phyloP scores from a whole-genome alignment of 1,140 invertebrate genomes.

The Hycleus cichorii region DNA sequence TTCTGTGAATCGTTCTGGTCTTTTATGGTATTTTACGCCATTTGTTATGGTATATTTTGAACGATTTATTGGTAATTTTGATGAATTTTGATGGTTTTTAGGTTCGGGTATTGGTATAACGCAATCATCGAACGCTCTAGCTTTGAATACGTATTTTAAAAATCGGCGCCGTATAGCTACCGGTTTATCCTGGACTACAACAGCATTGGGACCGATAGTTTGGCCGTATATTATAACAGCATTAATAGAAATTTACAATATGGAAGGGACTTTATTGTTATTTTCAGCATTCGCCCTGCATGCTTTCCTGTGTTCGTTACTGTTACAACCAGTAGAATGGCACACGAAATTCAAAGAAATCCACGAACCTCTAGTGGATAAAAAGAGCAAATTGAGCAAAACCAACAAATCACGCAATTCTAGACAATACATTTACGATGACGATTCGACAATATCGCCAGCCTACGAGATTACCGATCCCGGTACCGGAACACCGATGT shows the following conservation, averaged over 20 bases:
- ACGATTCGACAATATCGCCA: constrained; percentile 50
- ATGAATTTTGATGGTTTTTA: constrained; percentile 26
- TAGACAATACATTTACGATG: constrained; percentile 60
- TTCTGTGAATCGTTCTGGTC: constrained; percentile 51
- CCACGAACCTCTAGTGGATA: constrained; percentile 18
- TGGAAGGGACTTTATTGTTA: constrained; percentile 41
- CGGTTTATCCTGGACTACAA: constrained; percentile 42
- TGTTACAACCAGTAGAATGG: constrained; percentile 46
- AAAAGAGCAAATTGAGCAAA: constrained; percentile 26
- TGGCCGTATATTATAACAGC: constrained; percentile 42
- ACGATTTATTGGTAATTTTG: neutral
- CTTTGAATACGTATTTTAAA: constrained; percentile 45
- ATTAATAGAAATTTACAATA: constrained; percentile 37
- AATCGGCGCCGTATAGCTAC: constrained; percentile 41
- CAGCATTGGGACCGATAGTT: constrained; percentile 43
- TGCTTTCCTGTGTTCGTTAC: constrained; percentile 39
- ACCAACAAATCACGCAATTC: constrained; percentile 25
- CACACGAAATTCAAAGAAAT: constrained; percentile 45
- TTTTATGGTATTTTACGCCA: constrained; percentile 47
- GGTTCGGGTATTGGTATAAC: constrained; percentile 53
- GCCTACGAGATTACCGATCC: constrained; percentile 59
- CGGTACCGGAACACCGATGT: constrained; percentile 56
- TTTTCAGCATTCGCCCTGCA: constrained; percentile 41
- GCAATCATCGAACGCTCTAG: constrained; percentile 49
- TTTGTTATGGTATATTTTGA: constrained; percentile 26